These are phyloP conservation scores for Drosophila putrida DNA, from an alignment of 2,888 invertebrate species.

Conservation along the genomic window DNA sequence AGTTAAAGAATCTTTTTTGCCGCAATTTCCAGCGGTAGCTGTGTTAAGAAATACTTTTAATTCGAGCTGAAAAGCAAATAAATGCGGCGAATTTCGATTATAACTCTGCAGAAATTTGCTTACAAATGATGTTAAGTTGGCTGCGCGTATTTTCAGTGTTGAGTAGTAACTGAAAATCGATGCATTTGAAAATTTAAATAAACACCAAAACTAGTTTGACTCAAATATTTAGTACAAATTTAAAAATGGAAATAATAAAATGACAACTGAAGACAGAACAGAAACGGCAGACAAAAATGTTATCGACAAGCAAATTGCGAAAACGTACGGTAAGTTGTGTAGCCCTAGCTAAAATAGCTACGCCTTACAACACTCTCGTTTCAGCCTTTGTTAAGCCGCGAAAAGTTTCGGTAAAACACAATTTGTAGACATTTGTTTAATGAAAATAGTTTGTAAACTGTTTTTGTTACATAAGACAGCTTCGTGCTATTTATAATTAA, in stretches of 20 bases:
- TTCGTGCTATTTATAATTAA: conserved; percentile 23
- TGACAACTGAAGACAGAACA: neutral
- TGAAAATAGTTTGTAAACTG: conserved; percentile 21
- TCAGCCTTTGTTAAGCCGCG: conserved; percentile 56
- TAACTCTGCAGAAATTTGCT: conserved; percentile 72
- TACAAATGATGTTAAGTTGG: conserved; percentile 82
- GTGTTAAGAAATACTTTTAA: conserved; percentile 23
- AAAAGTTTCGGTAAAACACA: conserved; percentile 32
- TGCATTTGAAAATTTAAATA: conserved; percentile 22
- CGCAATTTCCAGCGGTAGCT: conserved; percentile 14
- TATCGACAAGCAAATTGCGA: neutral
- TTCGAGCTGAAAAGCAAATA: conserved; percentile 37
- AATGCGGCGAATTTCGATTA: conserved; percentile 60
- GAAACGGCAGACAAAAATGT: neutral
- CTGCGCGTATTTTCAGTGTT: conserved; percentile 60
- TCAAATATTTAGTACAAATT: neutral
- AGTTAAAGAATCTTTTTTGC: conserved; percentile 12
- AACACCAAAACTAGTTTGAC: conserved; percentile 8
- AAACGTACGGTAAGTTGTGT: conserved; percentile 33
- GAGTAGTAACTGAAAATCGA: conserved; percentile 18
- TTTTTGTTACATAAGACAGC: conserved; percentile 2
- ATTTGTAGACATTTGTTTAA: conserved; percentile 17
- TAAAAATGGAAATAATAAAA: neutral
- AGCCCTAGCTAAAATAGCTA: conserved; percentile 44
- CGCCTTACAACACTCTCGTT: conserved; percentile 23